phyloP scores from a whole-genome alignment of 2,797 vertebrate genomes.

The Pempheris klunzingeri region DNA sequence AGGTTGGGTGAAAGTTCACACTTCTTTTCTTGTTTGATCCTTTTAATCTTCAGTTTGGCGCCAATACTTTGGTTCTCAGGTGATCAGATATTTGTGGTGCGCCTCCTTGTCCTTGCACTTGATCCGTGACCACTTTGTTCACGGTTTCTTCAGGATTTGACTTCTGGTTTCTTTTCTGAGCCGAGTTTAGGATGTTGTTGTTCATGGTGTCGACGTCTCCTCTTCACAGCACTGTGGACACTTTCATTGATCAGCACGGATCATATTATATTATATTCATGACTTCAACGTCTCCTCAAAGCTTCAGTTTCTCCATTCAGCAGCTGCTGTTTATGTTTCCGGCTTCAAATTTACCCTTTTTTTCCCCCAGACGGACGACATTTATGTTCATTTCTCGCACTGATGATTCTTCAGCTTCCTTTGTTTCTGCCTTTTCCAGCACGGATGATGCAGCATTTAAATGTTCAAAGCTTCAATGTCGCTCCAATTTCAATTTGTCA shows the following conservation, averaged over 20 bases:
- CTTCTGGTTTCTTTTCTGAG: background rate
- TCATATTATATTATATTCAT: background rate
- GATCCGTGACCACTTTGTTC: background rate
- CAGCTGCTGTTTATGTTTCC: accelerated
- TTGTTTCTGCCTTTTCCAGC: background rate
- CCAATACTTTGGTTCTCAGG: background rate
- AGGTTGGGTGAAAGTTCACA: conserved; percentile 81
- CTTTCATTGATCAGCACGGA: background rate
- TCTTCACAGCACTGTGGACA: background rate
- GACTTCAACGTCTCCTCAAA: background rate
- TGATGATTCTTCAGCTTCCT: background rate
- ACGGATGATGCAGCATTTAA: background rate
- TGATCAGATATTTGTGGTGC: background rate
- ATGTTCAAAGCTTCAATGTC: background rate
- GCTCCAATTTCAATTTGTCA: background rate
- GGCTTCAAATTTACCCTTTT: background rate
- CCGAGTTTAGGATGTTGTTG: background rate
- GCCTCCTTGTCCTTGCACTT: no score
- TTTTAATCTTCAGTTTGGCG: accelerated
- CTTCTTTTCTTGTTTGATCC: conserved; percentile 60
- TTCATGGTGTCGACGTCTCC: background rate
- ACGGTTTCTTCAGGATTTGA: background rate
- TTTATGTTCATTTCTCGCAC: background rate
- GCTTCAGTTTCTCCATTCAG: background rate
- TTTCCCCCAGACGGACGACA: background rate